Conservation (phyloP, 1,140 invertebrate species). For the Nebria ingens region DNA sequence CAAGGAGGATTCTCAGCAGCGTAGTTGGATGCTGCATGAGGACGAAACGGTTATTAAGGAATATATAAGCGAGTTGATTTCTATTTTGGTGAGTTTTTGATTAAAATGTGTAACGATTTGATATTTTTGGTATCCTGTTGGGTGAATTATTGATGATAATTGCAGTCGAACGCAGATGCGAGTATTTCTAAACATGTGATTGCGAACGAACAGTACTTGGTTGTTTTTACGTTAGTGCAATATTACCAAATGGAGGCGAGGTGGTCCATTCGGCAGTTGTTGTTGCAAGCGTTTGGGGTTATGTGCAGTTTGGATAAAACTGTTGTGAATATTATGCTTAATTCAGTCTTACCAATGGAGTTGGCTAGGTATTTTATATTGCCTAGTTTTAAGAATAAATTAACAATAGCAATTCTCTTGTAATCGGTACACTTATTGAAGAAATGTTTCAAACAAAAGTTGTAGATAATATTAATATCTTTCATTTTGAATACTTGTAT, state of each 20-base stretch:
- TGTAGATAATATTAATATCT: too few relatives aligned
- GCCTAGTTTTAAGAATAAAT: too few relatives aligned
- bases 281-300: constrained; percentile 75
- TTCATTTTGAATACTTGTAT: too few relatives aligned
- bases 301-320: constrained; percentile 74
- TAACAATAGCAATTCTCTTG: too few relatives aligned
- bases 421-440: too few relatives aligned
- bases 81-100: constrained; percentile 60
- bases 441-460: too few relatives aligned
- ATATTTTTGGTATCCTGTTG: neutral
- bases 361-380: constrained; percentile 55
- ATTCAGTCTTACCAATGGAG: constrained; percentile 79
- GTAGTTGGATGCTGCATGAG: constrained; percentile 87
- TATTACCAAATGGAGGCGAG: constrained; percentile 90
- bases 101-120: neutral
- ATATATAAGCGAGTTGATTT: constrained; percentile 72
- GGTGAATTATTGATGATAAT: constrained; percentile 9
- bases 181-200: constrained; percentile 69
- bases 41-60: constrained; percentile 78
- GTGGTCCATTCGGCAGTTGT: constrained; percentile 66
- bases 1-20: constrained; percentile 86
- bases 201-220: constrained; percentile 61
- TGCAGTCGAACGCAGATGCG: constrained; percentile 72
- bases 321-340: constrained; percentile 68
- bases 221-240: constrained; percentile 65